Evolutionary conservation across 1,140 invertebrate genomes (phyloP), one percentile per base, ranked within the genome.

Genomic region (Frieseomelitta varia): DNA sequence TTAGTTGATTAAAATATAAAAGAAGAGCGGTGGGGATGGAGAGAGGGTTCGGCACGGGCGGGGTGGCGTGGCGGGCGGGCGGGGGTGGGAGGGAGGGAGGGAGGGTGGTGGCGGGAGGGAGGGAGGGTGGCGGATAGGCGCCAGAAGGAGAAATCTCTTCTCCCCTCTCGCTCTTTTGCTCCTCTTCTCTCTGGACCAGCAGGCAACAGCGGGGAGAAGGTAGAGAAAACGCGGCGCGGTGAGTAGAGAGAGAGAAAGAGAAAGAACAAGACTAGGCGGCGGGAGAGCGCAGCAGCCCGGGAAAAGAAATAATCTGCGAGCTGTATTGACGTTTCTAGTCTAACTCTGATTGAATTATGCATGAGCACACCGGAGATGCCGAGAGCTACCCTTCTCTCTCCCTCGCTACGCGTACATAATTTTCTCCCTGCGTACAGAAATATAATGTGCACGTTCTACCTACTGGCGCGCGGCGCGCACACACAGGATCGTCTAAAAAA

Each of bases 321-420:
- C 94, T 95, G 94, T 95, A 95, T 95, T 95, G 94, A 95, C 94
- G 94, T 95, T 95, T 95, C 94, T 94, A 94, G 94, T 95, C 94
- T 95, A 94, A 94, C 94, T 95, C 93, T 95, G 94, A 95, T 95
- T 94, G 94, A 95, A 95, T 95, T 95, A 95, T 95, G 94, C 94
- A 95, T 95, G 94, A 95, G 94, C 92, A 93, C 92, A 94, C 93
- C 92, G 92, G 92, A 93, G 92, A 93, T 93, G 91, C 91, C 90
- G 90, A 85, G 78, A 77, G 79, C 75, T 74, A 73, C 79, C 79
- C 76, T 65, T 81, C 71, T 79, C 61, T 86, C 21, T 73, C 63
- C 69, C 75, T 55, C 58, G 47, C 65, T 82, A 69, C 84, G 80
- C 65, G 65, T 47, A 47, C 88, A 79, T 75, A 67, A 79, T 86